Conservation (phyloP, 2,113 vertebrate genomes). For the Entomyzon cyanotis region DNA sequence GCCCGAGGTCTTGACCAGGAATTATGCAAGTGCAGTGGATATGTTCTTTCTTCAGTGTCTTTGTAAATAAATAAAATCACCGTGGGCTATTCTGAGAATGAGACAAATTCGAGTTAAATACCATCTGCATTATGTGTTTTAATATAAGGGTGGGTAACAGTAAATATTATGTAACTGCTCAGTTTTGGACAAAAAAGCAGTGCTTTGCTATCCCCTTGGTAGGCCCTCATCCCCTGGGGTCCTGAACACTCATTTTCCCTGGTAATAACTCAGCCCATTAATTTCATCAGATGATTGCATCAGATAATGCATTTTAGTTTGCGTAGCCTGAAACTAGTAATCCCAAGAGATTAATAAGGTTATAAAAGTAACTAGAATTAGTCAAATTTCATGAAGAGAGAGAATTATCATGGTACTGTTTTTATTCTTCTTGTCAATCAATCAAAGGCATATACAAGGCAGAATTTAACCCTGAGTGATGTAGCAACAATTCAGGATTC, state of each 20-base stretch:
- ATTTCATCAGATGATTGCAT: slow-evolving; percentile 37
- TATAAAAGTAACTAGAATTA: slow-evolving; percentile 16
- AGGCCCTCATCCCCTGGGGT: not conserved
- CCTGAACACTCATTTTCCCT: not conserved
- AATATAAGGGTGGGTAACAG: slow-evolving; percentile 37
- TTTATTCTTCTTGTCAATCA: slow-evolving; percentile 1
- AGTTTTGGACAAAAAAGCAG: slow-evolving; percentile 1
- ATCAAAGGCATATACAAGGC: not conserved
- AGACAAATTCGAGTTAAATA: not conserved
- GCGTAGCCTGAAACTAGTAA: not conserved
- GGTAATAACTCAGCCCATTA: not conserved
- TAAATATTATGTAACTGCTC: slow-evolving; percentile 28
- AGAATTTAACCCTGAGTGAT: not conserved
- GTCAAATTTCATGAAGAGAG: not conserved
- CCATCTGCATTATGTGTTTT: slow-evolving; percentile 18
- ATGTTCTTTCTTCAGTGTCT: not conserved
- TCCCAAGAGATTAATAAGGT: slow-evolving; percentile 27
- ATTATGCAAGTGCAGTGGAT: not conserved
- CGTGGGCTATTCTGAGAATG: not conserved
- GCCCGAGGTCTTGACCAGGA: not conserved
- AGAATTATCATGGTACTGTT: not conserved
- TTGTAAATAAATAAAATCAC: slow-evolving; percentile 20
- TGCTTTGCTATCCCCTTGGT: slow-evolving; percentile 15
- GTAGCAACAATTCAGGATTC: not conserved
- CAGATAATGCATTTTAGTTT: slow-evolving; percentile 21